A percentile compares a stretch with the other conserved stretches of the same genome.
Evolutionary conservation across 2,113 vertebrate genomes (phyloP).

Genomic region (Catharus fuscescens): DNA sequence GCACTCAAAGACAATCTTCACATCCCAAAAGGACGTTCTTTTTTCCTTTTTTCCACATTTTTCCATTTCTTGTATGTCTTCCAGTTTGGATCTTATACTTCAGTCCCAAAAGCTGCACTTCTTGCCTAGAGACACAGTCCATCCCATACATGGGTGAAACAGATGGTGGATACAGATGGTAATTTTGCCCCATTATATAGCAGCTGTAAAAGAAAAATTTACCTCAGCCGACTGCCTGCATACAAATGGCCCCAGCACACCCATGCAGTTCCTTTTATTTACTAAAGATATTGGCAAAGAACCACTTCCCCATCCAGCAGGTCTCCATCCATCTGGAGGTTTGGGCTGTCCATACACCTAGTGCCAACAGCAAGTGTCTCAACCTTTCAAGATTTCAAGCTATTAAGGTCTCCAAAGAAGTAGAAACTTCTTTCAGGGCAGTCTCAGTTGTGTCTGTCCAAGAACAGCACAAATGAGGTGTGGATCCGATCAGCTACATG

Average conservation of each 20-base stretch:
- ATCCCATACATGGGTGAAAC: neutral
- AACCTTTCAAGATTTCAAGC: neutral
- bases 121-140: neutral
- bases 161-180: neutral
- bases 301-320: neutral
- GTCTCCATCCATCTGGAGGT: neutral
- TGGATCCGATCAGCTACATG: neutral
- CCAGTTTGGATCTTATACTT: neutral
- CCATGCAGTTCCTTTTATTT: neutral
- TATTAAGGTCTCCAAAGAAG: neutral
- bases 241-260: neutral
- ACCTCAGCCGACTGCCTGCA: neutral
- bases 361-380: neutral
- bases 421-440: neutral
- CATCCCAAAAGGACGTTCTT: neutral
- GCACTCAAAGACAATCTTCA: neutral
- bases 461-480: neutral
- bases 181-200: neutral
- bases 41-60: neutral
- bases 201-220: conserved; percentile 1
- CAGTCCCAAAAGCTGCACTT: neutral
- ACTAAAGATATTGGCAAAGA: neutral
- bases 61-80: neutral
- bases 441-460: neutral
- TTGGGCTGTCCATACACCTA: neutral